Evolutionary conservation across 23 tunicate genomes (phyloP), one percentile per base, ranked within the genome.

Genomic region (Styela plicata): DNA sequence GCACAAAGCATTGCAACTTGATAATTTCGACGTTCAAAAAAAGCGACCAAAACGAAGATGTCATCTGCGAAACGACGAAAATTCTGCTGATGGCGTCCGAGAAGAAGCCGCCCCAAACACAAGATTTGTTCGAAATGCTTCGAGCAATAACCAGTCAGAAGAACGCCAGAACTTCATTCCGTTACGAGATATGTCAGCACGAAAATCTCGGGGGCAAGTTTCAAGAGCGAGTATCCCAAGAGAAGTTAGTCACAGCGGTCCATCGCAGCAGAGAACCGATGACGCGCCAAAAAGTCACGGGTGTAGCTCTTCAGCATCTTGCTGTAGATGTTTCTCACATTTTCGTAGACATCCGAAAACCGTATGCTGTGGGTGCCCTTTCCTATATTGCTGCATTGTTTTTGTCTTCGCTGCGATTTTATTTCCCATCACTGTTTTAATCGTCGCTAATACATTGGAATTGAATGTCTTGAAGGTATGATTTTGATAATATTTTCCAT

Each of bases 301-400:
- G 13, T 44, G 57, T 44, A 5, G 57, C 13, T 44, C 57, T 7
- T 13, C 57, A 44, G 57, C 13, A 5, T 44, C 57, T 13, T 71
- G 73, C 31, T 33, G 69, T 31, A 66, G 69, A n/a, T 88, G 82
- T 68, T 68, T 63, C 64, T 33, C 81, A 0, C 98, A 93, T 57
- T 86, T 88, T 44, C 71, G 69, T 35, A 85, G 77, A 68, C 82
- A 93, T 70, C 98, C 98, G 53, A 93, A 93, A 78, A 93, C 85
- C 33, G 79, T 78, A 10, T 93, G 98, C 32, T 31, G 80, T 70
- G 82, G 80, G 28, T 76, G 81, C 27, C 98, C 93, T 3, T 74
- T 24, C 74, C 64, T 93, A 29, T 88, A 52, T 83, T 88, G 94
- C 70, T 79, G 88, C 73, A 68, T 88, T 1, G 63, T 93, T 13